Evolutionary conservation across 2,888 invertebrate genomes (phyloP), one percentile per base, ranked within the genome.

Genomic region (Mylabris sibirica): DNA sequence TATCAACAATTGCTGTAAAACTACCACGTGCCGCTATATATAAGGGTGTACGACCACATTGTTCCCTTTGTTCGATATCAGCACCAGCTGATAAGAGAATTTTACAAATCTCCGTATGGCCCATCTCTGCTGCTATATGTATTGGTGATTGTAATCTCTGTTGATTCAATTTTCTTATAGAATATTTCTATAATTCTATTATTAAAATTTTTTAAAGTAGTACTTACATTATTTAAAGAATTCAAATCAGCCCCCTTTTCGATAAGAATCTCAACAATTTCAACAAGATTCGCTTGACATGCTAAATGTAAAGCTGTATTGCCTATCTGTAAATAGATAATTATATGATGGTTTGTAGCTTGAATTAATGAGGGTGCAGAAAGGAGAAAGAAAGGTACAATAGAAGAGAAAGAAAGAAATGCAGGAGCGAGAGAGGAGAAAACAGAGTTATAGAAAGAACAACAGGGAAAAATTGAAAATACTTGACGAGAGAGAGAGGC

Each of bases 1-100:
- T 90, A 80, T 93, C 94, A 69, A 94, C 90, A 72, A 94, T 93
- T 35, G 93, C 93, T 1, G 93, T 93, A 85, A 93, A 93, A 80
- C 93, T 93, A 14, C 94, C 94, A 64, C 94, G 85, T 1, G 94
- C 93, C 0, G 94, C 94, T 34, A 93, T 88, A 73, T 93, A 89
- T 77, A 93, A 87, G 38, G 93, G 92, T 0, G 93, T 93, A 63
- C 89, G 87, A 38, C 91, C 91, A 66, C 89, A 87, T 83, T 89
- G 88, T 78, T 89, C 89, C 68, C 87, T 83, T 78, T 89, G 89
- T 75, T 92, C 91, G 24, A 90, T 88, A 80, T 93, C 89, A 69
- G 90, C 93, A 0, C 90, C 92, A 78, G 89, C 87, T 59, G 88
- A 86, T 17, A 91, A 84, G 64, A 91, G 84, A 41, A 90, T 82